Evolutionary conservation across 1,140 invertebrate genomes (phyloP).

Genomic region (Brachionus manjavacas): DNA sequence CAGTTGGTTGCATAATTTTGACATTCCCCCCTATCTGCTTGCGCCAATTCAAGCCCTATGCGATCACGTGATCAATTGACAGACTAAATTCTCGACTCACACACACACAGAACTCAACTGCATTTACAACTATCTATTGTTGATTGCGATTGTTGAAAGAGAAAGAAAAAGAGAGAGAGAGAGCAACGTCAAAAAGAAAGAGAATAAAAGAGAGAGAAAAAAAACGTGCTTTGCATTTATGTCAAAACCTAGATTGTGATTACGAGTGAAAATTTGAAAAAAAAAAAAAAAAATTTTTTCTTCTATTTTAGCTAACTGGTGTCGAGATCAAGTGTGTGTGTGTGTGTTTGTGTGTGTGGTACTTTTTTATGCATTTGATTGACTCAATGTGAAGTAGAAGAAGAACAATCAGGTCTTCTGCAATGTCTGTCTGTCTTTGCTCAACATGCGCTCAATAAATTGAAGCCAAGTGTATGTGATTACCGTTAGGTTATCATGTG

Average conservation of each 20-base stretch:
- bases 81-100: too few relatives aligned
- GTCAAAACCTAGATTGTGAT: background rate
- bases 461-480: background rate
- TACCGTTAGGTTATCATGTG: background rate
- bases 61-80: background rate
- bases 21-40: background rate
- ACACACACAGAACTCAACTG: background rate
- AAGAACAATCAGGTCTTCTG: background rate
- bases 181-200: background rate
- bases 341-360: too few relatives aligned
- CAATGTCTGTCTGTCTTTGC: background rate
- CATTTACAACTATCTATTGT: background rate
- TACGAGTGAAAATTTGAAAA: background rate
- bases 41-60: background rate
- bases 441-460: too few relatives aligned
- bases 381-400: too few relatives aligned
- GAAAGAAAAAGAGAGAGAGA: background rate
- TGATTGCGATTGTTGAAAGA: background rate
- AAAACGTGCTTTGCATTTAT: background rate
- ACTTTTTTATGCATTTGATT: too few relatives aligned
- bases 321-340: too few relatives aligned
- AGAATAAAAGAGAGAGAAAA: background rate
- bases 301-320: background rate
- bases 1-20: constrained; percentile 4
- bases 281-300: background rate